Base-by-base conservation (phyloP, 1,140 invertebrate species). In the Myzus persicae region DNA sequence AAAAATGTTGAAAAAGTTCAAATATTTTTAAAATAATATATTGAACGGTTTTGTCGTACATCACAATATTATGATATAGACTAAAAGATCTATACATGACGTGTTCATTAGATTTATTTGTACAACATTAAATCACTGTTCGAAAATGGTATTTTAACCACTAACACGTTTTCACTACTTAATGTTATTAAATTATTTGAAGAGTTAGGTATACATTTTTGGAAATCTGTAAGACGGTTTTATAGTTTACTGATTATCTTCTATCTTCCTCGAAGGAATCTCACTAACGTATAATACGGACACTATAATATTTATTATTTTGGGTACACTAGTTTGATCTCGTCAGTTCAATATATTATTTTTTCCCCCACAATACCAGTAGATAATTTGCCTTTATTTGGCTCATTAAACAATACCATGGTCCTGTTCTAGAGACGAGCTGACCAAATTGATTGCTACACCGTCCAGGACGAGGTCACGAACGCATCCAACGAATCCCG, bases 401-500 rank as follows among this genome's bases (percentile, higher is more conserved):
- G 38, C 11, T 40, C 14, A 40, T 59, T 59, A 59, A 26, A 59
- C 24, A 22, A 31, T 95, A 98, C 98, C 98, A 59, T 97, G 98
- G 95, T 98, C 98, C 95, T 99, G 98, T 94, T 98, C 97, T 94
- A 97, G 96, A 20, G 98, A 98, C 95, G 97, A 98, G 46, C 97
- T 97, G 26, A 98, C 98, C 93, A 99, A 97, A 95, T 99, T 99
- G 92, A 99, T 96, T 31, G 98, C 97, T 94, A 98, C 97, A n/a
- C 98, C 98, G 95, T 99, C 99, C 94, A 99, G 96, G 94, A 98
- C 96, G 94, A 99, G 96, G 95, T 99, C 99, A 94, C 98, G 96
- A 94, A 99, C 96, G 95, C 99, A 99, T 7, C 99, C 99, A 3
- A 99, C 98, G 95, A 98, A 99, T 26, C 99, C 99, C 98, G 97